Evolutionary conservation across 2,888 invertebrate genomes (phyloP).

Genomic region (Thyatira batis): DNA sequence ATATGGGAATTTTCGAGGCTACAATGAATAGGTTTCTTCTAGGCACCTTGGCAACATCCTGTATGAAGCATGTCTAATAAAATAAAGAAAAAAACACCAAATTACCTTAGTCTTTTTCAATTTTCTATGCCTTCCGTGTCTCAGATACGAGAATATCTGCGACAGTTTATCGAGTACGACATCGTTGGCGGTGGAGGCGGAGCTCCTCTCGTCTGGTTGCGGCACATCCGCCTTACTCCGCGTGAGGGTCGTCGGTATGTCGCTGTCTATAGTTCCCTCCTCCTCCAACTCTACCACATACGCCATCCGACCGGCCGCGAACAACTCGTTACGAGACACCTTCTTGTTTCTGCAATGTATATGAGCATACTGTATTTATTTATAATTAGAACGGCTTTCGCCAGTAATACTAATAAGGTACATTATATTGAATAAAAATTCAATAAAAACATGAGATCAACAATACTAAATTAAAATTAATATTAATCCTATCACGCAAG

Average conservation of each 20-base stretch:
- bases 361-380: neutral
- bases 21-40: no score
- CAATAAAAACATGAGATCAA: no score
- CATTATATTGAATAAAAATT: no score
- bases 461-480: no score
- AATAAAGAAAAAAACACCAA: neutral
- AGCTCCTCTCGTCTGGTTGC: constrained; percentile 82
- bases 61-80: no score
- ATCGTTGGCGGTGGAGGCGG: constrained; percentile 84
- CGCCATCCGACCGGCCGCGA: constrained; percentile 98
- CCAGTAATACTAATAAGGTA: no score
- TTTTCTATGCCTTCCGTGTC: constrained; percentile 91
- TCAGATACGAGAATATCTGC: constrained; percentile 96
- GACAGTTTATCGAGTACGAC: constrained; percentile 97
- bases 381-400: constrained; percentile 1
- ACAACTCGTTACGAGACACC: constrained; percentile 93
- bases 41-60: no score
- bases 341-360: constrained; percentile 83
- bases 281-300: constrained; percentile 98
- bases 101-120: constrained; percentile 87
- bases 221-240: constrained; percentile 96
- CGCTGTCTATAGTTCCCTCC: constrained; percentile 85
- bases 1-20: no score
- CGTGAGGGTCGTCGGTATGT: constrained; percentile 97
- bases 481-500: no score